phyloP scores from a whole-genome alignment of 2,113 vertebrate species.

The Corythaixoides concolor region DNA sequence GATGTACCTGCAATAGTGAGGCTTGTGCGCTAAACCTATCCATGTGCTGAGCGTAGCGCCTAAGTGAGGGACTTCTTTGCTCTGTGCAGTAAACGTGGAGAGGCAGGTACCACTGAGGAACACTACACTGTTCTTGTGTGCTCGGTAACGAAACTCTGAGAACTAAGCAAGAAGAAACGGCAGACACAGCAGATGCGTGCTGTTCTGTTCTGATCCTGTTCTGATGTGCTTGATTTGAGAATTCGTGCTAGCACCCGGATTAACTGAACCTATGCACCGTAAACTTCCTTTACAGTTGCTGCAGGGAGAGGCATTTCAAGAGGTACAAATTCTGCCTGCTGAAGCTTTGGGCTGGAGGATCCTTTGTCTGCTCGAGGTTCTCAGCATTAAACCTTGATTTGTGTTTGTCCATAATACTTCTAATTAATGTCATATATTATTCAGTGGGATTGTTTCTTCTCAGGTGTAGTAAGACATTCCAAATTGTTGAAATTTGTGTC shows the following conservation, averaged over 20 bases:
- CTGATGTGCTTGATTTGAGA: not conserved
- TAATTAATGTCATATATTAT: not conserved
- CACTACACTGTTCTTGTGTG: not conserved
- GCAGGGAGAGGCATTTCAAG: not conserved
- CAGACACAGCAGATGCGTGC: not conserved
- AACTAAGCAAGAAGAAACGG: not conserved
- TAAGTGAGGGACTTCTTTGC: not conserved
- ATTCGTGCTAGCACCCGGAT: not conserved
- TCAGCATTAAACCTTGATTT: not conserved
- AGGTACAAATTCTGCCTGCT: not conserved
- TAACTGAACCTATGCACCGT: not conserved
- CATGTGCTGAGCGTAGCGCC: not conserved
- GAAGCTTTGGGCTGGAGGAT: not conserved
- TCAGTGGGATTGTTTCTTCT: not conserved
- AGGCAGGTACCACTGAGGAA: not conserved
- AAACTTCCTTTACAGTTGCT: not conserved
- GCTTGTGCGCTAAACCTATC: not conserved
- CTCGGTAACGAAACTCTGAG: not conserved
- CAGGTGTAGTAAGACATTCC: not conserved
- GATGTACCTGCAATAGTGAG: not conserved
- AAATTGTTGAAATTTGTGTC: not conserved
- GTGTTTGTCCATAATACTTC: not conserved
- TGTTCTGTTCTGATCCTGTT: not conserved
- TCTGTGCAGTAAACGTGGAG: not conserved
- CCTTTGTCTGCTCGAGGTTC: not conserved